These are phyloP conservation scores for Plumapathes pennacea DNA, from an alignment of 92 coral and sea anemone genomes.

Conservation along the genomic window DNA sequence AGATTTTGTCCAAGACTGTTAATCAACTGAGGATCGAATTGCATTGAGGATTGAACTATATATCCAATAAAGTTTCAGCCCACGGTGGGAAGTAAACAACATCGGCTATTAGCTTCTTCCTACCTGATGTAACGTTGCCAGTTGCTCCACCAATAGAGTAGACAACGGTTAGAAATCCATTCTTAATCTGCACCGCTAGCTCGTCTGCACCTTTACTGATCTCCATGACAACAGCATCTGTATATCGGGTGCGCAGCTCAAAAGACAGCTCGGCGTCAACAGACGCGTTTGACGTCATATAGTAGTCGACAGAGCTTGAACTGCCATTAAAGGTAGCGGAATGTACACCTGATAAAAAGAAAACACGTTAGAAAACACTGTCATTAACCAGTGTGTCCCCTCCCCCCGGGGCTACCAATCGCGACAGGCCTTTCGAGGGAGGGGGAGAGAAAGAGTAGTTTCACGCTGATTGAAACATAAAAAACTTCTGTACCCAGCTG, in stretches of 20 bases:
- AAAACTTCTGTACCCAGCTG: too few relatives aligned
- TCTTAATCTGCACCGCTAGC: conserved; percentile 39
- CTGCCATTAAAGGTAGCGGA: conserved; percentile 81
- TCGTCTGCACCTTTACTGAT: conserved; percentile 5
- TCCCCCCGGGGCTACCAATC: too few relatives aligned
- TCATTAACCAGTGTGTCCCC: too few relatives aligned
- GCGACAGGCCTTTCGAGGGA: too few relatives aligned
- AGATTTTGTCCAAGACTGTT: too few relatives aligned
- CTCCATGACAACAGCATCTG: conserved; percentile 38
- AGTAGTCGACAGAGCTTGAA: conserved; percentile 55
- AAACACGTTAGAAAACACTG: neutral
- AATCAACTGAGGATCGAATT: too few relatives aligned
- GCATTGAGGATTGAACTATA: too few relatives aligned
- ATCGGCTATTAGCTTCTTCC: too few relatives aligned
- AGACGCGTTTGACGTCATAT: conserved; percentile 20
- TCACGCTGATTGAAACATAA: too few relatives aligned
- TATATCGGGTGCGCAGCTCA: conserved; percentile 70
- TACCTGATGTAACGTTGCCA: conserved; percentile 63
- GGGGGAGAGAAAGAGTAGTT: too few relatives aligned
- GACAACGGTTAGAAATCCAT: conserved; percentile 39
- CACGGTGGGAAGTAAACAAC: too few relatives aligned
- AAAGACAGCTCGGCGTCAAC: conserved; percentile 30
- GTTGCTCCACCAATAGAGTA: conserved; percentile 44
- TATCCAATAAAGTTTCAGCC: too few relatives aligned
- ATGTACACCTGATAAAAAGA: conserved; percentile 52